Evolutionary conservation across 2,888 invertebrate species (phyloP), one percentile per base, ranked within the genome.

Genomic region (Agrotis clavis): DNA sequence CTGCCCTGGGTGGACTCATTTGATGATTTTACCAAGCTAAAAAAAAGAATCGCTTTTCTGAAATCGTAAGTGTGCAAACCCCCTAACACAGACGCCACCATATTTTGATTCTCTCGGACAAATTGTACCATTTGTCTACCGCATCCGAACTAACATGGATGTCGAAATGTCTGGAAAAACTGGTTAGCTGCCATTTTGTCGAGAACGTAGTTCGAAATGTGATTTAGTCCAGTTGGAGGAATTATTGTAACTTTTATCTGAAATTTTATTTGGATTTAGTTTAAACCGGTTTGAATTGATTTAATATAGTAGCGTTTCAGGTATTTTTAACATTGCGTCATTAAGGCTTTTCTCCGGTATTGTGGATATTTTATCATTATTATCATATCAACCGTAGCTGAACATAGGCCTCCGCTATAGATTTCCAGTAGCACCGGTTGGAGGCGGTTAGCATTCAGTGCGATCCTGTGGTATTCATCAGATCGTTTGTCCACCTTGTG

Each of bases 111-210:
- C 62, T 0, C 7, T 25, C 60, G 53, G 54, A 86, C 81, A 80
- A 85, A 83, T 83, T 41, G 57, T 65, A 54, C 63, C 66, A 83
- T 84, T 83, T 72, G 71, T 83, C 70, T 47, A 19, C 66, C 47
- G 41, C 50, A 63, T 71, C 60, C 51, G 48, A 83, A 57, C 64
- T 59, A 60, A 54, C 45, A 53, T 35, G 13, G 50, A n/a, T 11
- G 41, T 5, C 13, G 16, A 50, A 78, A 65, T 65, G 54, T 48
- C 30, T 21, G 56, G 25, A 48, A 68, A 81, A 62, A 62, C 60
- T 47, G 48, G 41, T 41, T 41, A 41, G 11, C 41, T 41, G 41
- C 41, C 41, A 41, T 41, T 41, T 41, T 41, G 41, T 41, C 41
- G 41, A 41, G 41, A 41, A 41, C 11, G 41, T 41, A 41, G 41